Evolutionary conservation across 2,888 invertebrate genomes (phyloP).

Genomic region (Sympetrum striolatum): DNA sequence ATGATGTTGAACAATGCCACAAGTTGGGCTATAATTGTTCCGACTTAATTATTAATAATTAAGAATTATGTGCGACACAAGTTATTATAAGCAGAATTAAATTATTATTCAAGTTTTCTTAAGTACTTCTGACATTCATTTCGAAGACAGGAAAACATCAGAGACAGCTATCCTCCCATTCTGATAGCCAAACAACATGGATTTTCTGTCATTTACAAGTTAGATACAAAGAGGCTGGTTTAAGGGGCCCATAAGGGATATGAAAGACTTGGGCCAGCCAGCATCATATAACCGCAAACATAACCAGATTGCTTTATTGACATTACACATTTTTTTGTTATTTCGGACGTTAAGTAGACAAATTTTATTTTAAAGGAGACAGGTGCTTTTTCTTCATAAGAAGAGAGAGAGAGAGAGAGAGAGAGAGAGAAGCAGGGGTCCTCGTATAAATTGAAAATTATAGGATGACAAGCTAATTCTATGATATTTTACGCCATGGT

Average conservation of each 20-base stretch:
- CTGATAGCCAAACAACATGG: slow-evolving; percentile 39
- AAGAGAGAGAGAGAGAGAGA: background rate
- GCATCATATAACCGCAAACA: slow-evolving; percentile 26
- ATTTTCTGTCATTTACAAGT: background rate
- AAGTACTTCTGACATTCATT: slow-evolving; percentile 18
- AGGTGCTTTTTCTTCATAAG: background rate
- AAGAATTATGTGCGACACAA: slow-evolving; percentile 43
- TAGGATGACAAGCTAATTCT: slow-evolving; percentile 16
- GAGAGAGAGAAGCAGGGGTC: background rate
- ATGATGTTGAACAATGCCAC: slow-evolving; percentile 41
- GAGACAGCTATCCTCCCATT: slow-evolving; percentile 26
- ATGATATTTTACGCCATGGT: background rate
- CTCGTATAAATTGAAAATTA: slow-evolving; percentile 3
- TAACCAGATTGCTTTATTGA: background rate
- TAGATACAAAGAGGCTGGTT: slow-evolving; percentile 19
- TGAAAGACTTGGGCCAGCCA: slow-evolving; percentile 43
- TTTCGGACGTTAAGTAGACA: background rate
- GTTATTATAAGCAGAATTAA: slow-evolving; percentile 42
- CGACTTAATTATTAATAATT: slow-evolving; percentile 37
- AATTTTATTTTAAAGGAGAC: background rate
- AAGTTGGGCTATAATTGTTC: slow-evolving; percentile 38
- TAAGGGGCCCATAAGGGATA: slow-evolving; percentile 39
- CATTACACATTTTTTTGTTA: background rate
- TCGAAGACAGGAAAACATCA: slow-evolving; percentile 35
- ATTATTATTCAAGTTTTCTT: slow-evolving; percentile 35